Conservation (phyloP, 2,888 invertebrate species). For the Crioceris asparagi region DNA sequence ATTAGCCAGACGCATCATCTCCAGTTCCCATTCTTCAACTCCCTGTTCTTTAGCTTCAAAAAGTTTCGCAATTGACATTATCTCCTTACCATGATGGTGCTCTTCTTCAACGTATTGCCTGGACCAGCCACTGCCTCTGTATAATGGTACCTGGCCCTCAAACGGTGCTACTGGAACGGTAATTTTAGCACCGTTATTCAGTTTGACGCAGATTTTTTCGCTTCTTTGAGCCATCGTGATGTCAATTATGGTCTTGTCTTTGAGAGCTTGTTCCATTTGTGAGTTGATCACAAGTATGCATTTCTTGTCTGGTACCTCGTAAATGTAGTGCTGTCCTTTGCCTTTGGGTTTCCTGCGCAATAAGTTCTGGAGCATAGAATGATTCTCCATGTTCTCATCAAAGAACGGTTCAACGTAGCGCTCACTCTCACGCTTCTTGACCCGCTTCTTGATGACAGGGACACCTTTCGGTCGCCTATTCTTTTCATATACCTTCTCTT, state of each 20-base stretch:
- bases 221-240: conserved; percentile 65
- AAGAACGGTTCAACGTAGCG: conserved; percentile 33
- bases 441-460: conserved; percentile 33
- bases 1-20: conserved; percentile 34
- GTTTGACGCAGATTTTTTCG: conserved; percentile 58
- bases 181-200: conserved; percentile 57
- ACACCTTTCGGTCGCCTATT: conserved; percentile 31
- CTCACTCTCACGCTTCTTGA: conserved; percentile 26
- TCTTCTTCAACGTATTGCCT: conserved; percentile 41
- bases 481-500: conserved; percentile 29
- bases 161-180: conserved; percentile 47
- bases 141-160: conserved; percentile 25
- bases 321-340: conserved; percentile 51
- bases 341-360: conserved; percentile 46
- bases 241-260: conserved; percentile 64
- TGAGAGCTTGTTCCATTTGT: conserved; percentile 61
- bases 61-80: conserved; percentile 50
- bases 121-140: conserved; percentile 38
- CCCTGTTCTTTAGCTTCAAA: conserved; percentile 39
- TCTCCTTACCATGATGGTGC: conserved; percentile 35
- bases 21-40: conserved; percentile 35
- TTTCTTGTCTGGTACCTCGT: conserved; percentile 59
- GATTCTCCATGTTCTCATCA: conserved; percentile 33
- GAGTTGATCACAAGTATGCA: conserved; percentile 63
- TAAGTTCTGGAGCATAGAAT: conserved; percentile 31